Base-by-base conservation (phyloP, 1,140 invertebrate species). In the Drosophila willistoni region DNA sequence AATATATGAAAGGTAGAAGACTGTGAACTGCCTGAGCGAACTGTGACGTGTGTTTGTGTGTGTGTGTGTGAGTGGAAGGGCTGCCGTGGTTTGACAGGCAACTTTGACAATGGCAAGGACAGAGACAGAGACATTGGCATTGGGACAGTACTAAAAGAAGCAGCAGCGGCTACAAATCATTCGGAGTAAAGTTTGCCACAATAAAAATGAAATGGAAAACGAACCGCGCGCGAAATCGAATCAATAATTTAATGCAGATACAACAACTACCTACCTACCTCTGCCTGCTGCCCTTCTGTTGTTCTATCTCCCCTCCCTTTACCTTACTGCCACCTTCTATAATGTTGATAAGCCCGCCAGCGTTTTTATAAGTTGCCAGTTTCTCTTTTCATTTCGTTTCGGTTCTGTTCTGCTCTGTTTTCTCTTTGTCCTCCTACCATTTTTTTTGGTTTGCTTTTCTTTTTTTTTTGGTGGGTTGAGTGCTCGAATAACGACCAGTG, bases 201-300 rank as follows among this genome's bases (percentile, higher is more conserved):
- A 87, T 83, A 75, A 51, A 51, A 51, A 51, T 12, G 44, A 51
- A 51, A 51, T 51, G 44, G 17, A 89, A 87, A 87, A 64, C 73
- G 84, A 86, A 69, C 57, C 77, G 77, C 77, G 76, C 79, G 76
- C 79, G 71, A 80, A 83, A 84, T 84, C 84, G 80, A 87, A 87
- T 87, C 83, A 87, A 87, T 89, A 87, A 89, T 89, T 87, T 89
- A 89, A 89, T 87, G 84, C 83, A 87, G 84, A 73, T 79, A 60
- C 44, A 51, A 51, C 44, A 17, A 51, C 44, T 9, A 7, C 44
- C 14, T 17, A 2, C 44, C 14, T 19, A 2, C 42, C 5, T 47
- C 7, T n/a, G n/a, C 13, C 6, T n/a, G 4, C 41, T 13, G 12
- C 41, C 7, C 14, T 17, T 7, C 2, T 14, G 14, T 7, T n/a